A percentile compares a stretch with the other conserved stretches of the same genome.
phyloP scores from a whole-genome alignment of 1,140 invertebrate species.

The Trichonephila clavipes region DNA sequence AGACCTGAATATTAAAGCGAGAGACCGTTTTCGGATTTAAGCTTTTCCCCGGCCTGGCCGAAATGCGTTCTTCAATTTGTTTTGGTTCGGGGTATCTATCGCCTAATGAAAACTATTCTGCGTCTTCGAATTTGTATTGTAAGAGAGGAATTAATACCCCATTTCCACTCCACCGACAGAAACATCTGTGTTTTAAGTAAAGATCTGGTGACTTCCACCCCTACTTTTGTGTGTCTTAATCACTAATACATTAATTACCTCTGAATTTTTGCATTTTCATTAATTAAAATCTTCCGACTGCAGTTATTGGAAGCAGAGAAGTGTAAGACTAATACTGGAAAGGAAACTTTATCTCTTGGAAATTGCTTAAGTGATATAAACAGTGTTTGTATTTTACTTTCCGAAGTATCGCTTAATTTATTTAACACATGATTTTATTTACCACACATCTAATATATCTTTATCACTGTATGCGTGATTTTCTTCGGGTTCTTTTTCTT shows the following conservation, averaged over 20 bases:
- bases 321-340: too few species aligned
- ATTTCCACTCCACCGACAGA: background rate
- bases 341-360: too few species aligned
- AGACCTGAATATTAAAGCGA: slow-evolving; percentile 63
- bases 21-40: background rate
- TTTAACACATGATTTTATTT: too few species aligned
- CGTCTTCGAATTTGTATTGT: background rate
- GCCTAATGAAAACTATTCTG: slow-evolving; percentile 25
- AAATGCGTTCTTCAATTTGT: background rate
- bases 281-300: background rate
- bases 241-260: background rate
- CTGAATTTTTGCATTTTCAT: background rate
- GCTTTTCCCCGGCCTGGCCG: background rate
- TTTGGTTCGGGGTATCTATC: slow-evolving; percentile 16
- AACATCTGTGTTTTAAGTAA: slow-evolving; percentile 23
- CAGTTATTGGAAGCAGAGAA: too few species aligned
- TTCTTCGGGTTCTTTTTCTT: too few species aligned
- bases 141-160: background rate
- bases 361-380: too few species aligned
- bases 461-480: too few species aligned
- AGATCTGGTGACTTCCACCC: background rate
- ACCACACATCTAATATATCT: too few species aligned
- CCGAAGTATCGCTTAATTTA: too few species aligned
- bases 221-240: background rate
- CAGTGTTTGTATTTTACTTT: too few species aligned